Conservation (phyloP, 2,113 vertebrate species). For the Opisthocomus hoazin region DNA sequence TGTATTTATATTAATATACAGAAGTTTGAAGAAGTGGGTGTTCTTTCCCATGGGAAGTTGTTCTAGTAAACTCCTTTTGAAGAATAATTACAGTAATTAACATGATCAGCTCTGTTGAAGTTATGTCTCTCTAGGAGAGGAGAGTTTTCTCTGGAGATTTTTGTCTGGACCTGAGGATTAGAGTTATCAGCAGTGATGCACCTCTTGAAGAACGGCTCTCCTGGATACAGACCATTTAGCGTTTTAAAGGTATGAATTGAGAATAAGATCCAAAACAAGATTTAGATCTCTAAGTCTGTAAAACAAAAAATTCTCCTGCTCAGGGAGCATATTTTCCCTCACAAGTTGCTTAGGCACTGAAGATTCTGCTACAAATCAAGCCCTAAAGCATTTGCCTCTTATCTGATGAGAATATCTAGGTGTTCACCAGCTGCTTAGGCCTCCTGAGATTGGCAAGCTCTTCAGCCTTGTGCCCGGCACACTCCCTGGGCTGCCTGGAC, state of each 20-base stretch:
- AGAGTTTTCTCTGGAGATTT: background rate
- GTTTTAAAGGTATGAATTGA: background rate
- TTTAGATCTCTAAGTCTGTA: background rate
- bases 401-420: background rate
- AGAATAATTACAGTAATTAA: slow-evolving; percentile 20
- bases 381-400: background rate
- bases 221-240: background rate
- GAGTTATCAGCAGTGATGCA: background rate
- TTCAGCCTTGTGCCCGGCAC: background rate
- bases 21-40: background rate
- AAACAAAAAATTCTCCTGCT: background rate
- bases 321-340: background rate
- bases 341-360: background rate
- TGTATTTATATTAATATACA: background rate
- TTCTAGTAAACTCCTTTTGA: background rate
- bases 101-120: background rate
- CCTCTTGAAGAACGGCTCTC: background rate
- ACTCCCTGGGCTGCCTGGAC: background rate
- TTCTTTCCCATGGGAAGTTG: background rate
- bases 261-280: slow-evolving; percentile 1
- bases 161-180: slow-evolving; percentile 24
- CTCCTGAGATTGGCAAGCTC: background rate
- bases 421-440: background rate
- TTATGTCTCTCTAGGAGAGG: background rate
- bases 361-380: background rate